Base-by-base conservation (phyloP, 2,113 vertebrate species). In the Peucedramus taeniatus region DNA sequence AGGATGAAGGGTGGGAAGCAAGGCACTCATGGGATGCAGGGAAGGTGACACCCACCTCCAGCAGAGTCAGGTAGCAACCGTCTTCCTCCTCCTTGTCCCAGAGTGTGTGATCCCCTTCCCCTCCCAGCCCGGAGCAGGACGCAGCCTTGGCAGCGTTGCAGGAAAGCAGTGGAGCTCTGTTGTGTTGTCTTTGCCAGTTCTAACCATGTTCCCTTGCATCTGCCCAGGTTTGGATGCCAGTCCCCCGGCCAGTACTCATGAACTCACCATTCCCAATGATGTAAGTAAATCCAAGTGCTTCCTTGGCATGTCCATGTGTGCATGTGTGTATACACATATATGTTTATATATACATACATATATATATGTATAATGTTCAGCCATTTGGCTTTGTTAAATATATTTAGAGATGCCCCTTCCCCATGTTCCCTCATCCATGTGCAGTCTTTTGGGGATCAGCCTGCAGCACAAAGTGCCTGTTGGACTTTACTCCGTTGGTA, bases 221-320 rank as follows among this genome's bases (percentile, higher is more conserved):
- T 97, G 86, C 94, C 95, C 97, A 99, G 99, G 99, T 99, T 96
- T 99, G 99, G 99, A 99, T 96, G 98, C 99, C 98, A 99, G 98
- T 98, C 98, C 99, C 97, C 99, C 98, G 92, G 99, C 99, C 98
- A 99, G 99, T 98, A 99, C 99, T 98, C 99, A 99, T 91, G 99
- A 99, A 98, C 99, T 99, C 98, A 99, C 99, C 98, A 99, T 99
- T 98, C 99, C 99, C 97, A 99, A 99, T 98, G 99, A 99, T 98
- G 99, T 99, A 98, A 99, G 99, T 99, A 98, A 70, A 85, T 85
- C 65, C 87, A 45, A 95, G 59, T 49, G n/a, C 26, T 96, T 92
- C 83, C 71, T 71, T 11, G 24, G 64, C 45, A 9, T 28, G 33
- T 68, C 80, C 9, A 5, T 50, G 18, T 26, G 37, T 44, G 35